A percentile compares a stretch with the other conserved stretches of the same genome.
phyloP scores from a whole-genome alignment of 2,797 vertebrate species.

The Gallinago nigripennis region DNA sequence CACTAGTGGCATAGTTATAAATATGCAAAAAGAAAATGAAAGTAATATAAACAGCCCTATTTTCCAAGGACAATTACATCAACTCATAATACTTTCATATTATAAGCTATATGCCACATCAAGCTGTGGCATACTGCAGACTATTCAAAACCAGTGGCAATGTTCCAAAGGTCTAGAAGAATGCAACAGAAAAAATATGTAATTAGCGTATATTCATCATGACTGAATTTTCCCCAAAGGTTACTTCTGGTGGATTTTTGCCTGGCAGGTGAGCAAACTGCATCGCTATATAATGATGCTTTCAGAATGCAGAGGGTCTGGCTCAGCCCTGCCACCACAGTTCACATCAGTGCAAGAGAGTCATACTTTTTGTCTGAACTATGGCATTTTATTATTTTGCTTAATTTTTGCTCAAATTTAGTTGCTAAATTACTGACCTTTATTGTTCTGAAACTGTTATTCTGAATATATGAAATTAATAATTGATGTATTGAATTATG shows the following conservation, averaged over 20 bases:
- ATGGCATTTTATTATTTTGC: not conserved
- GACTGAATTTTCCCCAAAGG: not conserved
- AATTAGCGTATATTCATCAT: not conserved
- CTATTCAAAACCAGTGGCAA: not conserved
- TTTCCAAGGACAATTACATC: not conserved
- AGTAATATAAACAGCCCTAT: not conserved
- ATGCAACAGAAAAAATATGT: not conserved
- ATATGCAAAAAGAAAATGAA: constrained; percentile 53
- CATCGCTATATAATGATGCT: accelerated
- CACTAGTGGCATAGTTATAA: constrained; percentile 37
- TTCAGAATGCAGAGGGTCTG: not conserved
- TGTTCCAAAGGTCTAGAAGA: not conserved
- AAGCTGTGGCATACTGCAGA: not conserved
- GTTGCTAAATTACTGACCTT: not conserved
- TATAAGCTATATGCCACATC: no score
- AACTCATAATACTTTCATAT: not conserved
- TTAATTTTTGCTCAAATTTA: not conserved
- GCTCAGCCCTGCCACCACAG: not conserved
- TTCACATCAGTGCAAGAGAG: not conserved
- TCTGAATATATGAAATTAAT: not conserved
- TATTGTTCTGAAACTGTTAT: not conserved
- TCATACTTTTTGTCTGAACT: not conserved
- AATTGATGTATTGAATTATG: not conserved
- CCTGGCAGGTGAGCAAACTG: not conserved
- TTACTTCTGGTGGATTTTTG: not conserved